These are phyloP conservation scores for Antechinus flavipes DNA, from an alignment of 2,113 vertebrate genomes.

Conservation along the genomic window DNA sequence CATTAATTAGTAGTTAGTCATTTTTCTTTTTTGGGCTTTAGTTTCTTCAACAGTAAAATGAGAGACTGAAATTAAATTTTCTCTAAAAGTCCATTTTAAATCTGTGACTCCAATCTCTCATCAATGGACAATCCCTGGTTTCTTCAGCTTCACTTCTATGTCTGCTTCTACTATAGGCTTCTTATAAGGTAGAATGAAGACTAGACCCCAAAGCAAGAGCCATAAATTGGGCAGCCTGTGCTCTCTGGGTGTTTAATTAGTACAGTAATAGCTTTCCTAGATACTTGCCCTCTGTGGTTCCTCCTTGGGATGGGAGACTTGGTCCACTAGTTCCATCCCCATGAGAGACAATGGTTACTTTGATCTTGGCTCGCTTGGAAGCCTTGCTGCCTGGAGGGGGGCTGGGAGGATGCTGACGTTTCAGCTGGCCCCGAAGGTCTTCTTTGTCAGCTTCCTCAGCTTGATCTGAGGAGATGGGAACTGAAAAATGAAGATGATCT, in stretches of 20 bases:
- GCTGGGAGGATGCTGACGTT: slow-evolving; percentile 92
- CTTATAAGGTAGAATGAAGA: background rate
- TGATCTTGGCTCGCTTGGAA: slow-evolving; percentile 96
- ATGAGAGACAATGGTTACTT: slow-evolving; percentile 96
- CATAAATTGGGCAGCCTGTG: too few species aligned
- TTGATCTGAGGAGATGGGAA: slow-evolving; percentile 92
- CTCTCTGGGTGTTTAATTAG: background rate
- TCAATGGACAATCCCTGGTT: background rate
- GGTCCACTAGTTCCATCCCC: slow-evolving; percentile 87
- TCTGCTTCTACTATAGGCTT: background rate
- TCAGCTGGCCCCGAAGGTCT: slow-evolving; percentile 89
- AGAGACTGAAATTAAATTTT: background rate
- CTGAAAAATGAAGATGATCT: slow-evolving; percentile 78
- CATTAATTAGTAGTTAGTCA: background rate
- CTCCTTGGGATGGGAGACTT: slow-evolving; percentile 73
- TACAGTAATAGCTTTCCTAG: background rate
- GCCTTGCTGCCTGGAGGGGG: slow-evolving; percentile 88
- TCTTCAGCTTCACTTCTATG: fast-evolving
- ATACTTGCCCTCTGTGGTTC: slow-evolving; percentile 90
- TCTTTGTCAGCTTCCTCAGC: slow-evolving; percentile 90
- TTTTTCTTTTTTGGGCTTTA: background rate
- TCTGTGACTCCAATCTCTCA: background rate
- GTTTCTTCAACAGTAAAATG: slow-evolving; percentile 34
- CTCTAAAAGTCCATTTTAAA: background rate
- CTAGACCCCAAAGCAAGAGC: background rate